Percentiles rank a stretch among this genome's conserved stretches.
Conservation (phyloP, 2,888 invertebrate genomes). For the Amblyjoppa fuscipennis region DNA sequence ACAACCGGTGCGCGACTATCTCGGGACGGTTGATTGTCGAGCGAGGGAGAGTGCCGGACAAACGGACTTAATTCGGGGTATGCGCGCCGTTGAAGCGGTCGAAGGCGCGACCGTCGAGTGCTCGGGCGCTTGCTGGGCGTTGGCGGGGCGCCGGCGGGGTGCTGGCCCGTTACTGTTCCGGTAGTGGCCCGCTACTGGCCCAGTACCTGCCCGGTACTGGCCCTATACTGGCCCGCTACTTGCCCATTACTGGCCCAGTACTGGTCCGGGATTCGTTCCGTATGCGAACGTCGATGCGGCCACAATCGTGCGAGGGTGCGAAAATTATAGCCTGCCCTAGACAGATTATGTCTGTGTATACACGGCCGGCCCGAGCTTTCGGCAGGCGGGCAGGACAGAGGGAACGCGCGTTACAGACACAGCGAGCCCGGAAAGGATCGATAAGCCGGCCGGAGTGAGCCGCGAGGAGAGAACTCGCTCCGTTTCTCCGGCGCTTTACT, state of each 20-base stretch:
- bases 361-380: background rate
- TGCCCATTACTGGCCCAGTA: too few relatives aligned
- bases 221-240: background rate
- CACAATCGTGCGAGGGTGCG: slow-evolving; percentile 70
- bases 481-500: background rate
- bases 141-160: slow-evolving; percentile 12
- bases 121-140: slow-evolving; percentile 4
- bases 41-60: slow-evolving; percentile 77
- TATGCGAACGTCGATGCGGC: slow-evolving; percentile 15
- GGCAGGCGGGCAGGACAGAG: background rate
- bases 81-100: slow-evolving; percentile 63
- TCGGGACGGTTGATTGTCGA: slow-evolving; percentile 74
- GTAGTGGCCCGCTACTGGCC: too few relatives aligned
- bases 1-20: slow-evolving; percentile 26
- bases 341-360: slow-evolving; percentile 14
- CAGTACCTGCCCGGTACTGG: too few relatives aligned
- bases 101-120: slow-evolving; percentile 42
- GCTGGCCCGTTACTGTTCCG: too few relatives aligned
- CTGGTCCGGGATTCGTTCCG: slow-evolving; percentile 1
- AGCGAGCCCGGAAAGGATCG: slow-evolving; percentile 45
- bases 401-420: slow-evolving; percentile 6
- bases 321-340: slow-evolving; percentile 78
- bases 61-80: slow-evolving; percentile 81
- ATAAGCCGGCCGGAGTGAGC: slow-evolving; percentile 42
- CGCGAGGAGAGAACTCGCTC: slow-evolving; percentile 38